Evolutionary conservation across 2,797 vertebrate species (phyloP), one percentile per base, ranked within the genome.

Genomic region (Notoglanidium macrostoma): DNA sequence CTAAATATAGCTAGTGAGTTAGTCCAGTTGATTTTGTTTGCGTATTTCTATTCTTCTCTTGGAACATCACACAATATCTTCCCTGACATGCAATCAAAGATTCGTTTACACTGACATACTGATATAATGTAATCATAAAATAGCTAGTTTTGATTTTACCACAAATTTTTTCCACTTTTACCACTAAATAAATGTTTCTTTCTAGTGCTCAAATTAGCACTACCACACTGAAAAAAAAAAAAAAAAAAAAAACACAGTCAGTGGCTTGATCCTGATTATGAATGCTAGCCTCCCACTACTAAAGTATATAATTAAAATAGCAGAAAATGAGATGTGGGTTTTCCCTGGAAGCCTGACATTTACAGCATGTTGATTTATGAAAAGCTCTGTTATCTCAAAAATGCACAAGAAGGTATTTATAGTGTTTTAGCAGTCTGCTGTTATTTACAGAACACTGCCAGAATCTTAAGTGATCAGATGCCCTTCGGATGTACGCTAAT

Each of bases 121-220:
- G 61, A 67, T 73, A 78, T 68, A 84, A 77, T 70, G 74, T 35
- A 76, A 88, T 81, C 77, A 84, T 26, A 73, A 74, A 59, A 85
- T 74, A 81, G 74, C 83, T 61, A 77, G 61, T 19, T 77, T 55
- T 67, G 26, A 7, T 67, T 23, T 79, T 72, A 3, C 40, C 40
- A 40, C 40, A 40, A 40, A 40, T 72, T 12, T 23, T n/a, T n/a
- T 8, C 73, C 19, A 17, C 15, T n/a, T 83, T 57, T 8, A 0
- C 29, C 44, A 55, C 4, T 49, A 73, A 86, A 72, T 29, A 86
- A 82, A 80, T 21, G 21, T 57, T 55, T 59, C 5, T 40, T 85
- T 46, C 29, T 21, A 61, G 15, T 67, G 44, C 80, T 85, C 23
- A 61, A 72, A 80, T 85, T 85, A 88, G 76, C 61, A 72, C 51